A percentile compares a stretch with the other conserved stretches of the same genome.
These are phyloP conservation scores for Drosophila fulvimacula DNA, from an alignment of 2,888 invertebrate genomes.

Conservation along the genomic window DNA sequence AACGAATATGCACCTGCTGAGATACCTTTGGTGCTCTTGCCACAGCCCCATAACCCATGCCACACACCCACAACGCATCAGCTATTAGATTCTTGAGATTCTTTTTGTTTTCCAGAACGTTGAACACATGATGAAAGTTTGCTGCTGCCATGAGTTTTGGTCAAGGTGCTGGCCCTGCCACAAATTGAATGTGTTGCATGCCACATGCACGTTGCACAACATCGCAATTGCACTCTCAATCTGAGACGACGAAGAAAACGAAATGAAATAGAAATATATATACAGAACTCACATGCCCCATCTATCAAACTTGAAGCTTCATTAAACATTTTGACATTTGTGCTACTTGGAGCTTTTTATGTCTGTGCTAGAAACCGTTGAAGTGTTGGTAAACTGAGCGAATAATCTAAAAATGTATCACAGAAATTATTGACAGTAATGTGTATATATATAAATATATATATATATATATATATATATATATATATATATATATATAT, in stretches of 20 bases:
- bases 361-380: conserved; percentile 1
- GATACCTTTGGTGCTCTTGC: neutral
- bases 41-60: neutral
- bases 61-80: neutral
- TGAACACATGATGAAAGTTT: conserved; percentile 3
- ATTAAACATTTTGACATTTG: conserved; percentile 12
- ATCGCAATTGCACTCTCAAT: neutral
- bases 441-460: too few relatives aligned
- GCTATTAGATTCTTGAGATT: conserved; percentile 3
- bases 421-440: neutral
- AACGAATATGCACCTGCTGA: too few relatives aligned
- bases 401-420: neutral
- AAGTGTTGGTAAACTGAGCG: neutral
- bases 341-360: neutral
- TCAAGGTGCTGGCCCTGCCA: conserved; percentile 3
- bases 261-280: neutral
- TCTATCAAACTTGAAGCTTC: conserved; percentile 5
- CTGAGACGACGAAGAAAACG: neutral
- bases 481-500: too few relatives aligned
- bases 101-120: neutral
- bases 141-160: neutral
- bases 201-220: conserved; percentile 4
- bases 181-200: conserved; percentile 4
- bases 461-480: too few relatives aligned
- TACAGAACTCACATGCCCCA: neutral